phyloP scores from a whole-genome alignment of 1,140 invertebrate species.

The Lanistes nyassanus region DNA sequence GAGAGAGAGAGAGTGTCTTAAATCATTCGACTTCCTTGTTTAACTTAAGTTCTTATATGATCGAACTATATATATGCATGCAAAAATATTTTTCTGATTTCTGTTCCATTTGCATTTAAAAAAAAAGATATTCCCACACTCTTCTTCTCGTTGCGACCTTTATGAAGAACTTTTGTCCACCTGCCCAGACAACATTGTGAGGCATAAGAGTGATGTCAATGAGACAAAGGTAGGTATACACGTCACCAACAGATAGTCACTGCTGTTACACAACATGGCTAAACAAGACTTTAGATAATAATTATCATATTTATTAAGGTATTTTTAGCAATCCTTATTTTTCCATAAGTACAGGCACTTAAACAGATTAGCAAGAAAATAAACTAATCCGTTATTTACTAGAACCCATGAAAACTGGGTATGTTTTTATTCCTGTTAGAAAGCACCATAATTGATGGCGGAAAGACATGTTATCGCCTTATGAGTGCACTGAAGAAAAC shows the following conservation, averaged over 20 bases:
- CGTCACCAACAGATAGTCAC: too few relatives aligned
- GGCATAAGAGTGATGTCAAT: neutral
- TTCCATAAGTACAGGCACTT: too few relatives aligned
- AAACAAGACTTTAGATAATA: neutral
- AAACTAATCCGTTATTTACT: too few relatives aligned
- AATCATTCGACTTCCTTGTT: neutral
- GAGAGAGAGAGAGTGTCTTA: neutral
- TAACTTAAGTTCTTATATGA: neutral
- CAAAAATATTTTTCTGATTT: neutral
- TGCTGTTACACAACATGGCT: neutral
- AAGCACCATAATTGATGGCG: too few relatives aligned
- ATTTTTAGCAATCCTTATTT: too few relatives aligned
- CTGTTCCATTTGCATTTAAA: neutral
- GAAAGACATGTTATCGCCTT: too few relatives aligned
- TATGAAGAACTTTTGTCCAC: slow-evolving; percentile 6
- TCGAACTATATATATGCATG: too few relatives aligned
- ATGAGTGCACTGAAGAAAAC: too few relatives aligned
- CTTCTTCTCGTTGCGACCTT: slow-evolving; percentile 9
- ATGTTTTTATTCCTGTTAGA: too few relatives aligned
- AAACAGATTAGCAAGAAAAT: too few relatives aligned
- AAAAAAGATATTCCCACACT: neutral
- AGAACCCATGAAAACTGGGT: too few relatives aligned
- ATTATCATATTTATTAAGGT: neutral
- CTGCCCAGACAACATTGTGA: neutral
- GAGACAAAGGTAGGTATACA: neutral